A percentile compares a stretch with the other conserved stretches of the same genome.
Conservation (phyloP, 2,888 invertebrate genomes). For the Euplagia quadripunctaria region DNA sequence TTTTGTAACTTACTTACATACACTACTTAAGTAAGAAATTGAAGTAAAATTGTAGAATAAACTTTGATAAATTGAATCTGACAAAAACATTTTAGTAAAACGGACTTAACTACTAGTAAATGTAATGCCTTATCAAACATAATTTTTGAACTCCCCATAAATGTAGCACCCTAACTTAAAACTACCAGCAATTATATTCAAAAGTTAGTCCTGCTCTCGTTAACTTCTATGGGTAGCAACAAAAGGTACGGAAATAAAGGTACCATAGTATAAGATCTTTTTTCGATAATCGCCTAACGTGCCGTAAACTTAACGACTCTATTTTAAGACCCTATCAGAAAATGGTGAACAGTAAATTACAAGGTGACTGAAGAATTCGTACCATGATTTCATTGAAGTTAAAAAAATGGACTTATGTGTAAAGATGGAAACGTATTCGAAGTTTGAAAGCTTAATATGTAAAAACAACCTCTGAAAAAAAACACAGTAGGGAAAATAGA, state of each 20-base stretch:
- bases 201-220: conserved; percentile 32
- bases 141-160: neutral
- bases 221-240: conserved; percentile 36
- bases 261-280: conserved; percentile 31
- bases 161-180: conserved; percentile 9
- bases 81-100: too few species aligned
- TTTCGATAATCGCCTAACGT: conserved; percentile 45
- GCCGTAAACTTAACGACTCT: conserved; percentile 46
- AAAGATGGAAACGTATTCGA: neutral
- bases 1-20: too few species aligned
- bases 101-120: too few species aligned
- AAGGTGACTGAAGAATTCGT: conserved; percentile 16
- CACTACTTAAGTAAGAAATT: too few species aligned
- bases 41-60: too few species aligned
- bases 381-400: conserved; percentile 15
- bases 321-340: conserved; percentile 38
- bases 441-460: neutral
- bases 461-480: neutral
- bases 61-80: too few species aligned
- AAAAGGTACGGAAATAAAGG: conserved; percentile 43
- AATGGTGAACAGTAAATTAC: conserved; percentile 27
- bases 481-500: too few species aligned
- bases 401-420: neutral
- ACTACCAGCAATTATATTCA: conserved; percentile 28
- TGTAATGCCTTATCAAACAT: too few species aligned